Evolutionary conservation across 2,113 vertebrate species (phyloP).

Genomic region (Campylorhamphus procurvoides): DNA sequence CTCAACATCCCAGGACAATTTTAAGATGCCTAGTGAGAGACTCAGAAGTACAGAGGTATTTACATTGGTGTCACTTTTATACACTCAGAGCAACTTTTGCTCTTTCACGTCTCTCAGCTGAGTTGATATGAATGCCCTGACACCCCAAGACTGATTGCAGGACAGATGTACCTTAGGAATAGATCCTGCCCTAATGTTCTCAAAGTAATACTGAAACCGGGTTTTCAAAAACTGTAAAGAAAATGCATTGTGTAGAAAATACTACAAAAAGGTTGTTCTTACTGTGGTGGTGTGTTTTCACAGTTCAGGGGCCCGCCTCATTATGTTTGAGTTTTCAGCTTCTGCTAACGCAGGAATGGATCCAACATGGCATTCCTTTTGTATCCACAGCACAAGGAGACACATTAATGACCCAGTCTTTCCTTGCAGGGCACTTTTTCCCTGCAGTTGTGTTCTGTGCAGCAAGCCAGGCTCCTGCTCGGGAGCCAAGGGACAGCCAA

Average conservation of each 20-base stretch:
- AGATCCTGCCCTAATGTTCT: background rate
- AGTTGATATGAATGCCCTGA: background rate
- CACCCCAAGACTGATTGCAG: background rate
- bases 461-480: background rate
- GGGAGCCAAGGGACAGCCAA: background rate
- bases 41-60: background rate
- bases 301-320: background rate
- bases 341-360: background rate
- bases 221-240: background rate
- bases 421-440: background rate
- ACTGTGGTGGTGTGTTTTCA: background rate
- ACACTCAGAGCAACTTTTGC: background rate
- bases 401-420: background rate
- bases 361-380: background rate
- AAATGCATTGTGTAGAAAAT: background rate
- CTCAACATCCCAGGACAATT: fast-evolving
- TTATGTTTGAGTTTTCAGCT: background rate
- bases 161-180: background rate
- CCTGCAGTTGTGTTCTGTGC: background rate
- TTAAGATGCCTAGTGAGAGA: background rate
- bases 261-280: background rate
- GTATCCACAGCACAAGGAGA: background rate
- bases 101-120: background rate
- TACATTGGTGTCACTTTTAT: background rate
- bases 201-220: background rate